phyloP scores from a whole-genome alignment of 2,888 invertebrate species.

The Agrochola litura region DNA sequence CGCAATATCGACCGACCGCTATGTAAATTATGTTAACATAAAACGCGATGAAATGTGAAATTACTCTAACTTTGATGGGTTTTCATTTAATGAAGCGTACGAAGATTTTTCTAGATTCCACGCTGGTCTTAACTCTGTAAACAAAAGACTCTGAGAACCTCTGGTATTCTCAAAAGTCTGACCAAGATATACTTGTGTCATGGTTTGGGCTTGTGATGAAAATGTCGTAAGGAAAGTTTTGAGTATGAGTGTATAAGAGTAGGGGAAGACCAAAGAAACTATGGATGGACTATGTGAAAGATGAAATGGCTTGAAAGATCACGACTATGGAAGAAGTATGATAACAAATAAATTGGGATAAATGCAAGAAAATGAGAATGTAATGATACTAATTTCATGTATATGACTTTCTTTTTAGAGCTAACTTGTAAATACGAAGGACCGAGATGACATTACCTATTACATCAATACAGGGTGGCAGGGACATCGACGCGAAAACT shows the following conservation, averaged over 20 bases:
- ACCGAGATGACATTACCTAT: neutral
- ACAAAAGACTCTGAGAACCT: neutral
- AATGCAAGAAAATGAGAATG: too few species aligned
- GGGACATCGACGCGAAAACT: too few species aligned
- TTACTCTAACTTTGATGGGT: constrained; percentile 38
- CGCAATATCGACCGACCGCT: constrained; percentile 58
- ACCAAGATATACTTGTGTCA: neutral
- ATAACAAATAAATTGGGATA: too few species aligned
- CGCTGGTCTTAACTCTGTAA: constrained; percentile 1
- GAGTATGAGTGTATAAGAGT: too few species aligned
- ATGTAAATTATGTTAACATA: constrained; percentile 55
- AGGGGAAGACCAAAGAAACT: too few species aligned
- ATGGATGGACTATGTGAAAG: too few species aligned
- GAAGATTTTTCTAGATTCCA: constrained; percentile 11
- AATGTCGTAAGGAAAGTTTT: too few species aligned
- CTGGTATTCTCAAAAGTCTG: neutral
- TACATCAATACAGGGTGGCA: neutral
- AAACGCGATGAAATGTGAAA: constrained; percentile 59
- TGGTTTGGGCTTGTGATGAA: too few species aligned
- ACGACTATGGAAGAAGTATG: too few species aligned
- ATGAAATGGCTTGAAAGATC: too few species aligned
- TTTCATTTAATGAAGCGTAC: constrained; percentile 37
- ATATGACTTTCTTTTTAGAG: neutral
- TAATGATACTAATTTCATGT: too few species aligned
- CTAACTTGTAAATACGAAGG: neutral